These are phyloP conservation scores for Notarius lentiginosus DNA, from an alignment of 2,113 vertebrate species.

Conservation along the genomic window DNA sequence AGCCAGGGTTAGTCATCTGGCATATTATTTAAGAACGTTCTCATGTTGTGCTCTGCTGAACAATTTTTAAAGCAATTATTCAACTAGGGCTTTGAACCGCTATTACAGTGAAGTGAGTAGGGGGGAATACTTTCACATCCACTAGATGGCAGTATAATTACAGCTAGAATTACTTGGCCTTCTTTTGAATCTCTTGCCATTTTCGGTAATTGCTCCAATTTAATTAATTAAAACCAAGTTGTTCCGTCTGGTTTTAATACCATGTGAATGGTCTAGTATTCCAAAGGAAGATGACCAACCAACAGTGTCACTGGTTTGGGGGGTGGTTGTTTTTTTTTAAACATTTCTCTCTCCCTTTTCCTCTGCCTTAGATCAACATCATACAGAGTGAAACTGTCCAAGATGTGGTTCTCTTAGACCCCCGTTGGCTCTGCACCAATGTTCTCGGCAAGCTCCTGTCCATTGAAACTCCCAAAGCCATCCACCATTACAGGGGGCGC, in stretches of 20 bases:
- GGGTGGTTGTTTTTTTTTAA: not conserved
- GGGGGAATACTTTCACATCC: not conserved
- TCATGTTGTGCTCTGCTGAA: not conserved
- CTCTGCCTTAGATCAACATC: slow-evolving; percentile 86
- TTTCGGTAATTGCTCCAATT: not conserved
- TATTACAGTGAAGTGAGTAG: not conserved
- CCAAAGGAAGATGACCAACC: not conserved
- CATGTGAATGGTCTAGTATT: not conserved
- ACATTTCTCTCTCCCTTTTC: not conserved
- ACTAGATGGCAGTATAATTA: slow-evolving; percentile 30
- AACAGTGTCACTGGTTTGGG: not conserved
- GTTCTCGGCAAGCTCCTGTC: slow-evolving; percentile 90
- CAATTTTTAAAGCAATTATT: not conserved
- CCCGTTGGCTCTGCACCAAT: slow-evolving; percentile 90
- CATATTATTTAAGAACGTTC: slow-evolving; percentile 34
- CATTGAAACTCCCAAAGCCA: slow-evolving; percentile 90
- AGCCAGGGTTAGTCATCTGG: slow-evolving; percentile 41
- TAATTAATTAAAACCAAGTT: not conserved
- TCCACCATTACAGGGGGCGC: slow-evolving; percentile 96
- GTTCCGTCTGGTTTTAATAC: not conserved
- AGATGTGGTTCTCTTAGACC: slow-evolving; percentile 95
- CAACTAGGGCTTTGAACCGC: not conserved
- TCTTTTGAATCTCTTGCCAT: not conserved
- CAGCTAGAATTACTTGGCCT: not conserved
- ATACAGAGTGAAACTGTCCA: slow-evolving; percentile 98